Percentiles rank a stretch among this genome's conserved stretches.
These are phyloP conservation scores for Pollenia angustigena DNA, from an alignment of 2,888 invertebrate species.

Conservation along the genomic window DNA sequence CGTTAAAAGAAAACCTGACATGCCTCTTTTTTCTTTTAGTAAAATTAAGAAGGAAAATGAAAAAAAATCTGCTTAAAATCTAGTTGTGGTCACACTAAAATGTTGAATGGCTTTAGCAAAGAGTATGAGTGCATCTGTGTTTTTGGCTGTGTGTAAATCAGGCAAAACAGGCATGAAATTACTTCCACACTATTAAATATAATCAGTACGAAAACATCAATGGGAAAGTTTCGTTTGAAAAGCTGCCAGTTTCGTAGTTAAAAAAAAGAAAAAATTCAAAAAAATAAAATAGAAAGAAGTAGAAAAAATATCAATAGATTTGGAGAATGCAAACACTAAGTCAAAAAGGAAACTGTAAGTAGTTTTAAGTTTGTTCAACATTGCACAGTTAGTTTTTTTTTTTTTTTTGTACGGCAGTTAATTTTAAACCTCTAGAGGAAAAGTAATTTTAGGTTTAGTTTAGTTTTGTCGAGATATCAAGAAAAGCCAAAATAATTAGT, in stretches of 20 bases:
- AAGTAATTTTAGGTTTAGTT: background rate
- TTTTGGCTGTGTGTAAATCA: background rate
- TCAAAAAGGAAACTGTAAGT: constrained; percentile 46
- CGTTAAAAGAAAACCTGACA: constrained; percentile 48
- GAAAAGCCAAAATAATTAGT: too few relatives aligned
- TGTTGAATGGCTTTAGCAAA: constrained; percentile 35
- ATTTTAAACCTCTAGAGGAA: constrained; percentile 42
- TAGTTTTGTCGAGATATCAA: too few relatives aligned
- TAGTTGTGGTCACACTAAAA: constrained; percentile 59
- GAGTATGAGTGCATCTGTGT: background rate
- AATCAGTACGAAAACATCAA: constrained; percentile 71
- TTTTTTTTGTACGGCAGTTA: background rate
- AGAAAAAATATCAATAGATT: constrained; percentile 12
- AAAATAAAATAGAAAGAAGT: background rate
- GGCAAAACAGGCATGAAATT: constrained; percentile 69
- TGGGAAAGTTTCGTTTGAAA: constrained; percentile 64
- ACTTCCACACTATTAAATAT: constrained; percentile 71
- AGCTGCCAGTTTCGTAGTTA: constrained; percentile 53
- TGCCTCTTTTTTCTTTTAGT: constrained; percentile 37
- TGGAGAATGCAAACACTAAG: constrained; percentile 10
- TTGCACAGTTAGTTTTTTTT: constrained; percentile 56
- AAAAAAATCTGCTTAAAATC: constrained; percentile 48
- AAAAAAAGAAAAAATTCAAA: constrained; percentile 45
- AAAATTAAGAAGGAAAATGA: constrained; percentile 27
- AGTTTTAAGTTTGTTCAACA: constrained; percentile 24